Evolutionary conservation across 2,797 vertebrate genomes (phyloP).

Genomic region (Sebastolobus altivelis): DNA sequence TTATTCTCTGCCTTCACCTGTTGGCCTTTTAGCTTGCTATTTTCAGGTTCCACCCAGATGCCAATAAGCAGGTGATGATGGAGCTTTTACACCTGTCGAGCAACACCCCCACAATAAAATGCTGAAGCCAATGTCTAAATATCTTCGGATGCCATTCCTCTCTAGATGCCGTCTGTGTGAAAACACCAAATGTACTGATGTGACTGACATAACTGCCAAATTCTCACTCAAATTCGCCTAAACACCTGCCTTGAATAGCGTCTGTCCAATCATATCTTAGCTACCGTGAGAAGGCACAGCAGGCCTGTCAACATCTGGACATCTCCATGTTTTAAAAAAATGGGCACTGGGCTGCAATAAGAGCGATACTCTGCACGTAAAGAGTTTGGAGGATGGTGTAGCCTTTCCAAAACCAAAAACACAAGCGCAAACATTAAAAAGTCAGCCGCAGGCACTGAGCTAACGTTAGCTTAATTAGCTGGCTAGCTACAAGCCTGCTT

Average conservation of each 20-base stretch:
- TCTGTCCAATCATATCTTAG: too few relatives aligned
- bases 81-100: neutral
- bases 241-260: too few relatives aligned
- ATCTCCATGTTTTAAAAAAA: neutral
- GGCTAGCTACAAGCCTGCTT: neutral
- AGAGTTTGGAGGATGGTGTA: neutral
- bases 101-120: neutral
- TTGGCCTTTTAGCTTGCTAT: neutral
- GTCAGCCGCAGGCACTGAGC: neutral
- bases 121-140: neutral
- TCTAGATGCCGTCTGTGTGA: neutral
- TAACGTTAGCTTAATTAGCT: neutral
- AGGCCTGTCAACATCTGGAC: too few relatives aligned
- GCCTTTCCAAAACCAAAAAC: neutral
- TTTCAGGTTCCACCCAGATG: neutral
- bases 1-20: neutral
- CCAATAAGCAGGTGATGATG: neutral
- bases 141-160: neutral
- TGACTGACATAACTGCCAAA: neutral
- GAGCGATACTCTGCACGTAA: neutral
- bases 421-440: neutral
- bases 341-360: neutral
- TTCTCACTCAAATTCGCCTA: too few relatives aligned
- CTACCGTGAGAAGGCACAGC: too few relatives aligned
- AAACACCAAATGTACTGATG: neutral